These are phyloP conservation scores for Ciconia stormi DNA, from an alignment of 2,113 vertebrate species.

Conservation along the genomic window DNA sequence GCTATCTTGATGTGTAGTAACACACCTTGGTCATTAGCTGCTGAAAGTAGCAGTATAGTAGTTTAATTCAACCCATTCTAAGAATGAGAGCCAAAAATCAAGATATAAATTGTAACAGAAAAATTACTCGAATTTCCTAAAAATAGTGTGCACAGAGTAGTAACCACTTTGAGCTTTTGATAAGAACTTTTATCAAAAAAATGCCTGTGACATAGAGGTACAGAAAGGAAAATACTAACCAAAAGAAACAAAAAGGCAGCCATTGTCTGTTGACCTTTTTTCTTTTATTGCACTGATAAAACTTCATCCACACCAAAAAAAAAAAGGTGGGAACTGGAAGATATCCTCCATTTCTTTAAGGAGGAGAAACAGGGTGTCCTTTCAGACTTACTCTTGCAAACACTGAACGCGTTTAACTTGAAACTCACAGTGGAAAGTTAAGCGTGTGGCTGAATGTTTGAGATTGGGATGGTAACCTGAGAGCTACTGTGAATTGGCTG, in stretches of 20 bases:
- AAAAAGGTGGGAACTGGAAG: neutral
- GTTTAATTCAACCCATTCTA: neutral
- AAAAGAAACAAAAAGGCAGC: neutral
- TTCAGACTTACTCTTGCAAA: neutral
- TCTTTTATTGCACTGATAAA: neutral
- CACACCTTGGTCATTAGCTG: neutral
- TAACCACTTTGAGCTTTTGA: neutral
- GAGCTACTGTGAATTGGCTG: neutral
- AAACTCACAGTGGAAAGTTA: neutral
- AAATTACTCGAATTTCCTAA: neutral
- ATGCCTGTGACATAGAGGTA: neutral
- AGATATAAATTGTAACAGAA: neutral
- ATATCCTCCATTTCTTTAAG: neutral
- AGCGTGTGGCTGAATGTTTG: neutral
- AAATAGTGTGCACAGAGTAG: neutral
- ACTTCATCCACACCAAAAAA: neutral
- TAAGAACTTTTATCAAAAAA: neutral
- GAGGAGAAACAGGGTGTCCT: neutral
- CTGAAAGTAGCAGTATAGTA: neutral
- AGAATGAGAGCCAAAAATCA: neutral
- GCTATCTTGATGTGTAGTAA: neutral
- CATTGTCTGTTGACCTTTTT: neutral
- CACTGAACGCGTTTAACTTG: accelerated
- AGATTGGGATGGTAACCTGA: neutral
- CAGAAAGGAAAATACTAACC: neutral